Evolutionary conservation across 2,888 invertebrate genomes (phyloP).

Genomic region (Trichopria drosophilae): DNA sequence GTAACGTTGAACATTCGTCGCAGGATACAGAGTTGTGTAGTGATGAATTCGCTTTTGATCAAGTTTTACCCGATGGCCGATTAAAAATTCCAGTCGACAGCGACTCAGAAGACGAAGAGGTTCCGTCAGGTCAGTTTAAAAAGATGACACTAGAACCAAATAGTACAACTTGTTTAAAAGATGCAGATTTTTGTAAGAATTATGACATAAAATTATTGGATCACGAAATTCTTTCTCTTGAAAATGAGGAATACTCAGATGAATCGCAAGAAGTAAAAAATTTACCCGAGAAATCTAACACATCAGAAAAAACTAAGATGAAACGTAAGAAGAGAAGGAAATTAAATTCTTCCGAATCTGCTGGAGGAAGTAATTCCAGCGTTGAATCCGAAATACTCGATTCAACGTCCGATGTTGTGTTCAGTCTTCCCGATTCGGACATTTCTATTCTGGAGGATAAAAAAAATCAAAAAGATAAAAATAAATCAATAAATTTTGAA

Average conservation of each 20-base stretch:
- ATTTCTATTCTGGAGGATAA: slow-evolving; percentile 23
- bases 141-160: not conserved
- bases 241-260: slow-evolving; percentile 6
- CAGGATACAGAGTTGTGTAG: slow-evolving; percentile 13
- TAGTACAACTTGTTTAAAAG: slow-evolving; percentile 14
- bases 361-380: slow-evolving; percentile 16
- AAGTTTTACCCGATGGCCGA: slow-evolving; percentile 42
- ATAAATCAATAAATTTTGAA: not conserved
- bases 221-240: slow-evolving; percentile 34
- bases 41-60: slow-evolving; percentile 45
- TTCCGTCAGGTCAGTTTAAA: not conserved
- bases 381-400: not conserved
- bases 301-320: not conserved
- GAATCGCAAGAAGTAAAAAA: slow-evolving; percentile 14
- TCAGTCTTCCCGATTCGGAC: slow-evolving; percentile 23
- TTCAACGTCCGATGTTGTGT: too few species aligned
- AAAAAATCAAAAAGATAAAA: not conserved
- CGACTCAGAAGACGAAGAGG: slow-evolving; percentile 36
- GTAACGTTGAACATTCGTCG: slow-evolving; percentile 9
- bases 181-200: slow-evolving; percentile 29
- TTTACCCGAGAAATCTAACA: too few species aligned
- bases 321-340: slow-evolving; percentile 4
- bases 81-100: slow-evolving; percentile 38
- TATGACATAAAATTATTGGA: slow-evolving; percentile 38
- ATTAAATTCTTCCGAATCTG: not conserved